Evolutionary conservation across 2,888 invertebrate genomes (phyloP), one percentile per base, ranked within the genome.

Genomic region (Plemyria rubiginata): DNA sequence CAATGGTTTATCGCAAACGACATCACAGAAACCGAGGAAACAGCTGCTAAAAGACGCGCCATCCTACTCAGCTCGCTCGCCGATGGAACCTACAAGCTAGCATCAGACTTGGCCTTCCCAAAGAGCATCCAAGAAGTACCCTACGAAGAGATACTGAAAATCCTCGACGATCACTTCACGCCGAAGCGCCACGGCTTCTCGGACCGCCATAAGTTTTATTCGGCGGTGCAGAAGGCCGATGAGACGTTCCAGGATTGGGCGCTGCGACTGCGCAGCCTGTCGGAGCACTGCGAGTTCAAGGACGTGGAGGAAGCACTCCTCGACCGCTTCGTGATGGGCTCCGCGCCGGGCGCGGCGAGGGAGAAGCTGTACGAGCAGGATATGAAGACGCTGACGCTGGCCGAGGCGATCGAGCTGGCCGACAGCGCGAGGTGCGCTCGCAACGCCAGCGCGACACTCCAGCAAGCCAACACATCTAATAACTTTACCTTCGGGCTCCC

Each of bases 1-100:
- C 62, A 62, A 15, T 62, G 57, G 57, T 62, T 57, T 41, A 57
- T 62, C 15, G 62, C 62, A 4, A 62, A 62, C 38, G 54, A 57
- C 2, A 50, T 62, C 11, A 15, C 38, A 4, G 2, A 13, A n/a
- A 49, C 54, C 4, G 57, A 53, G 13, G 43, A 32, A n/a, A 28
- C 16, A 1, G 38, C 36, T 0, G 13, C 22, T 5, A 54, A 58
- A 28, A 22, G 50, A 2, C 57, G 62, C 5, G 57, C 49, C 0
- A 38, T 62, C 1, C 28, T 62, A 0, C 57, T 62, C 7, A 54
- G 49, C 43, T 49, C 57, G 0, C n/a, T 62, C 0, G 15, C 43
- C 1, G 57, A 58, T 4, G 16, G 11, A 0, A 57, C 62, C 3
- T 58, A 29, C n/a, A 54, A 58, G 9, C 16, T 62, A 0, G 49